Evolutionary conservation across 2,113 vertebrate genomes (phyloP).

Genomic region (Indicator indicator): DNA sequence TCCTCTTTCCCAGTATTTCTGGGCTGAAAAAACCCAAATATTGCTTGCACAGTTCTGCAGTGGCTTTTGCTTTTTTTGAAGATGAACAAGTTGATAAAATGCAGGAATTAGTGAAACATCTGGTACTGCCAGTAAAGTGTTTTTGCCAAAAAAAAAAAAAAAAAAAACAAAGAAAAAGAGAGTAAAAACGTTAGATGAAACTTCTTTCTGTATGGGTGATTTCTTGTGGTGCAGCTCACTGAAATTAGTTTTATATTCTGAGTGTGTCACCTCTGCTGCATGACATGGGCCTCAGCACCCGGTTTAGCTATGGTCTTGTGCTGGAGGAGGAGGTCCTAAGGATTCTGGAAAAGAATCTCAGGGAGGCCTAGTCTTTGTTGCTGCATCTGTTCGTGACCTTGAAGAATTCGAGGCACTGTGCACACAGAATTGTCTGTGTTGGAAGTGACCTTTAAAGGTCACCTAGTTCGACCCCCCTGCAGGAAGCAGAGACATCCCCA

Average conservation of each 20-base stretch:
- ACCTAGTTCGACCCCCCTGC: no score
- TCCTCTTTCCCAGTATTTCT: neutral
- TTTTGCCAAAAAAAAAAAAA: neutral
- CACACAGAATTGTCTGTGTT: no score
- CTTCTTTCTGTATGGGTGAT: constrained; percentile 50
- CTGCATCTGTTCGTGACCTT: neutral
- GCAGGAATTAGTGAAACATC: constrained; percentile 22
- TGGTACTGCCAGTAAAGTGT: constrained; percentile 5
- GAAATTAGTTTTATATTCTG: constrained; percentile 39
- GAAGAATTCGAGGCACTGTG: neutral
- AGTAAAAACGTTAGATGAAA: constrained; percentile 21
- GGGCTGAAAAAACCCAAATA: constrained; percentile 8
- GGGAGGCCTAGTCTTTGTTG: neutral
- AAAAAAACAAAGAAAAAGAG: neutral
- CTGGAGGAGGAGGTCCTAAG: neutral
- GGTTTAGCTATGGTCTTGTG: neutral
- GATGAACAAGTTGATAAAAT: neutral
- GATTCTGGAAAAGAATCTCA: neutral
- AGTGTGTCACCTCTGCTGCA: constrained; percentile 17
- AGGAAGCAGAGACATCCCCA: no score
- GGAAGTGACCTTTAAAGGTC: no score
- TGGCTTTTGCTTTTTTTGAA: neutral
- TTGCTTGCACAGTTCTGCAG: neutral
- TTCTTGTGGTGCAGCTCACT: constrained; percentile 34
- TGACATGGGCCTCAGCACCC: neutral